Conservation (phyloP, 2,888 invertebrate genomes). For the Buathra laborator region DNA sequence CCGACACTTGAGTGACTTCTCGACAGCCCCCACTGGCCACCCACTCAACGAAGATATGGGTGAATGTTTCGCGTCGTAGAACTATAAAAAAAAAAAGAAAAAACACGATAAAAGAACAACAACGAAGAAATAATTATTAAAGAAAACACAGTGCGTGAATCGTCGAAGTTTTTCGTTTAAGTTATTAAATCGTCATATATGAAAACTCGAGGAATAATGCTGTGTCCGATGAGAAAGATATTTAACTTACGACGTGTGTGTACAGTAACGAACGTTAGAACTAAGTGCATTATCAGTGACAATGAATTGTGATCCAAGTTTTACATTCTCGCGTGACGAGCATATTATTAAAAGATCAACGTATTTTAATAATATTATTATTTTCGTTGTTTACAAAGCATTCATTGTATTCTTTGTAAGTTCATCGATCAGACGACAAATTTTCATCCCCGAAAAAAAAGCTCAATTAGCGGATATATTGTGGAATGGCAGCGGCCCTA, state of each 20-base stretch:
- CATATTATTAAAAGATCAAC: background rate
- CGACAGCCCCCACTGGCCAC: background rate
- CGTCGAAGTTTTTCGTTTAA: constrained; percentile 14
- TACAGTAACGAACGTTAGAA: constrained; percentile 77
- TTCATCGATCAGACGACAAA: background rate
- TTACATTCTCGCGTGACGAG: constrained; percentile 39
- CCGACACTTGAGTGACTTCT: constrained; percentile 8
- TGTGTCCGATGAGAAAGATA: constrained; percentile 40
- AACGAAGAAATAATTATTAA: background rate
- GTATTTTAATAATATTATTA: background rate
- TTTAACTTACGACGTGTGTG: constrained; percentile 72
- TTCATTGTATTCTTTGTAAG: constrained; percentile 30
- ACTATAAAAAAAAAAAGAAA: background rate
- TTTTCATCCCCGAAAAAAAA: constrained; percentile 20
- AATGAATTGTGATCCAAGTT: constrained; percentile 83
- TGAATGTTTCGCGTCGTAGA: constrained; percentile 52
- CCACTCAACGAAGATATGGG: constrained; percentile 34
- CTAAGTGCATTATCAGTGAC: constrained; percentile 80
- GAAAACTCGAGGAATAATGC: constrained; percentile 50
- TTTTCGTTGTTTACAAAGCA: constrained; percentile 1
- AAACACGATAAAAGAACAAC: background rate
- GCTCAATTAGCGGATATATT: constrained; percentile 34
- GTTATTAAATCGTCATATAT: background rate
- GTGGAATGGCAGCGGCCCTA: constrained; percentile 86
- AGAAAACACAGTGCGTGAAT: background rate